Evolutionary conservation across 2,113 vertebrate species (phyloP), one percentile per base, ranked within the genome.

Genomic region (Paradoxurus hermaphroditus): DNA sequence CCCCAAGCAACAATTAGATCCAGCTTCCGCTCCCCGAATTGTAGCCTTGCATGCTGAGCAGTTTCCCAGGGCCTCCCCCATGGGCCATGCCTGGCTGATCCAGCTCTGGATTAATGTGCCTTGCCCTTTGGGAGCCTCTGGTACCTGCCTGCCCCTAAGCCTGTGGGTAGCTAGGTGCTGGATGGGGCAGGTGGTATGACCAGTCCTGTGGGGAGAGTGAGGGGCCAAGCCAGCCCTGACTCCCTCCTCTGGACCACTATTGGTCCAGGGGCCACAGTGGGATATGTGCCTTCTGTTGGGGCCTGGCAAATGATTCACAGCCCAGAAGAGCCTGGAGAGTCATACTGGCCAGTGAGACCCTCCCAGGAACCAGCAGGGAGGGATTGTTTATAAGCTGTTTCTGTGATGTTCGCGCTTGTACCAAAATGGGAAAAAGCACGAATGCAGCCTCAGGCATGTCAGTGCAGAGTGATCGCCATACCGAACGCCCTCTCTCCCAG

Each of bases 331-430:
- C 41, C 25, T 59, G 31, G 82, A 68, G 59, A 68, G 59, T 89
- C 92, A 87, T 5, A 13, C 34, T 25, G 10, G 63, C 49, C 25
- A 12, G 13, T 29, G 46, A 56, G 62, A 31, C 41, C 88, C 39
- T 86, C 44, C 62, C 46, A 75, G 73, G 83, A 93, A 25, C 82
- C 75, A 86, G 70, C 77, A 96, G 86, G 91, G 31, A 83, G 39
- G 72, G 46, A 44, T 95, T 53, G 39, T 96, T 95, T 88, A 59
- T 95, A 56, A 92, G 72, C 67, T 41, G 63, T 79, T 79, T 84
- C 95, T 97, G 31, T 93, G 90, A 91, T 96, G 94, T 94, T 94
- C 94, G 68, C 70, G 86, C 83, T 90, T 83, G 86, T 91, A 91
- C 95, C 56, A 68, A 92, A 98, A 95, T 84, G 91, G 93, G 56